These are phyloP conservation scores for Scytalopus superciliaris DNA, from an alignment of 2,113 vertebrate species.

Conservation along the genomic window DNA sequence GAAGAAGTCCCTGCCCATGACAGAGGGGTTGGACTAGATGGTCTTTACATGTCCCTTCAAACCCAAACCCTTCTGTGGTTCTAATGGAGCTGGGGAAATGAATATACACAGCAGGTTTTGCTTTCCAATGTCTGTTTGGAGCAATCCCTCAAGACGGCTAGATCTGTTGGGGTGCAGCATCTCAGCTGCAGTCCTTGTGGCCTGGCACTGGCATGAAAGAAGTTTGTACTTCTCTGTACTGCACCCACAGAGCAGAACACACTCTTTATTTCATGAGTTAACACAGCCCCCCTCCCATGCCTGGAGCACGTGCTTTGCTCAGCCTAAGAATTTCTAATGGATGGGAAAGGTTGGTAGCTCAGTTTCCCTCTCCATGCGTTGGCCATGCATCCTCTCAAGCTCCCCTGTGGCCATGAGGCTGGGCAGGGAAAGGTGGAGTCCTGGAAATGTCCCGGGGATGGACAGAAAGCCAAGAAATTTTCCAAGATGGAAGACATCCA, in stretches of 20 bases:
- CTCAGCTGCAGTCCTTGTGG: background rate
- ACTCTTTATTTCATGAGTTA: background rate
- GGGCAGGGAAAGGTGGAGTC: constrained; percentile 12
- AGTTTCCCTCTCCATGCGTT: background rate
- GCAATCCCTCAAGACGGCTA: background rate
- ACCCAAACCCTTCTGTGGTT: background rate
- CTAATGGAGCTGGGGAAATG: background rate
- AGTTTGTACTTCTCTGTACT: background rate
- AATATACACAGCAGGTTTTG: background rate
- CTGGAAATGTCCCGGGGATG: background rate
- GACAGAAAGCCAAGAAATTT: constrained; percentile 1
- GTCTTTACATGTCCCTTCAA: background rate
- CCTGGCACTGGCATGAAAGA: background rate
- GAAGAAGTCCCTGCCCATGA: background rate
- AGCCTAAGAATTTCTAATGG: background rate
- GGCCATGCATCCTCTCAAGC: accelerated
- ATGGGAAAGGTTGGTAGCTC: background rate
- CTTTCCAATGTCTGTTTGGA: background rate
- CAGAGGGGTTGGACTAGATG: background rate
- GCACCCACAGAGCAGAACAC: background rate
- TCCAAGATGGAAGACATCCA: constrained; percentile 28
- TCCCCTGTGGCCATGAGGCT: background rate
- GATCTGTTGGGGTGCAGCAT: background rate
- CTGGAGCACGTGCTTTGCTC: background rate
- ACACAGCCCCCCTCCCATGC: background rate